Base-by-base conservation (phyloP, 1,140 invertebrate genomes). In the Camponotus pennsylvanicus region DNA sequence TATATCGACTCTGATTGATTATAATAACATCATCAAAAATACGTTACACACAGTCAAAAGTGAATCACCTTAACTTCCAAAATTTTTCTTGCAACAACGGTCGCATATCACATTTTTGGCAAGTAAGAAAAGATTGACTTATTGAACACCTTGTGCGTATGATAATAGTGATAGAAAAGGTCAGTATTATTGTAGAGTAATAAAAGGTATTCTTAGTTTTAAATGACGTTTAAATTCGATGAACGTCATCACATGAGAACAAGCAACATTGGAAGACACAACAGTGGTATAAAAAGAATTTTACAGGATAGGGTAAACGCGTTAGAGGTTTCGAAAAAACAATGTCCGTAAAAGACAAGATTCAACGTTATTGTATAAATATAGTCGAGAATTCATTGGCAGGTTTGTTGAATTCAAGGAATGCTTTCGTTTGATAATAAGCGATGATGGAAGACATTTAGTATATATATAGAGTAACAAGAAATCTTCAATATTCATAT, bases 1-100 rank as follows among this genome's bases (percentile, higher is more conserved):
- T 80, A 61, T 90, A 75, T 34, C 40, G 76, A 87, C 64, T 90
- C 52, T 78, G 80, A 57, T 88, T 63, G 69, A 18, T 66, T 69
- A 90, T 63, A 90, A 83, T 87, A 90, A 90, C 61, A 83, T 79
- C 89, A 90, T 90, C 64, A 90, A 90, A 90, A 90, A 90, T 90
- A 90, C 86, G 80, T 87, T 63, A 86, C 76, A 76, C 63, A 90
- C 52, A 86, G 55, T 88, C 59, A 63, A 90, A 70, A 69, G 77
- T 75, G 40, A 83, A 49, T 83, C 37, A 15, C 27, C 42, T 55
- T 66, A 87, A 83, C 55, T 79, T 82, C 57, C 57, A 55, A 66
- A 77, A 63, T 21, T 45, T 73, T 11, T 61, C 32, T 34, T 57
- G 37, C 79, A 57, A 90, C 77, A 73, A 13, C 49, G n/a, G 37